Evolutionary conservation across 2,797 vertebrate genomes (phyloP).

Genomic region (Bucorvus abyssinicus): DNA sequence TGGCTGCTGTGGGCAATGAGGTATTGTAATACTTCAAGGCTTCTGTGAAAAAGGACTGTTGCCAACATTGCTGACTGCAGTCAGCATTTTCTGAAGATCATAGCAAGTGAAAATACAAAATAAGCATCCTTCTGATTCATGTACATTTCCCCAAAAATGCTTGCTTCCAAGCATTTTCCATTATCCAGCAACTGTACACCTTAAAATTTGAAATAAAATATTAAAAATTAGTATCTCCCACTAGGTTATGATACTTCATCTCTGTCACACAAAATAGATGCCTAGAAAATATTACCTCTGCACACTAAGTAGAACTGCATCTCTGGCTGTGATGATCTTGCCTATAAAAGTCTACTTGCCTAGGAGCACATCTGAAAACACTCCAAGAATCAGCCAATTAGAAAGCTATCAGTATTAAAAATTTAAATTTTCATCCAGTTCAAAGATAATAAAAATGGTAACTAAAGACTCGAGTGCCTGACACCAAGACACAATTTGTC

Average conservation of each 20-base stretch:
- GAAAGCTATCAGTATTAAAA: slow-evolving; percentile 15
- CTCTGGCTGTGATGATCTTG: background rate
- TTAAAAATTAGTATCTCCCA: slow-evolving; percentile 49
- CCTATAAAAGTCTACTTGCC: background rate
- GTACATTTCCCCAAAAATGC: background rate
- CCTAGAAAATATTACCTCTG: slow-evolving; percentile 14
- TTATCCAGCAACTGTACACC: slow-evolving; percentile 11
- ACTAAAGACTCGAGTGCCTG: background rate
- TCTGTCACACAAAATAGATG: slow-evolving; percentile 29
- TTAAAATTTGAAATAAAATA: slow-evolving; percentile 59
- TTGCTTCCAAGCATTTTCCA: slow-evolving; percentile 46
- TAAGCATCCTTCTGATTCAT: slow-evolving; percentile 55
- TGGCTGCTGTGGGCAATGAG: background rate
- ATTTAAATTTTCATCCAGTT: background rate
- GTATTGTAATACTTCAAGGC: slow-evolving; percentile 48
- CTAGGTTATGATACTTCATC: background rate
- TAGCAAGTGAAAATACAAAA: slow-evolving; percentile 55
- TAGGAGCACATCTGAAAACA: background rate
- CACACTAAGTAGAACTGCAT: background rate
- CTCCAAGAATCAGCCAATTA: background rate
- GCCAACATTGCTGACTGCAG: slow-evolving; percentile 43
- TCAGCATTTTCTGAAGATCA: slow-evolving; percentile 65
- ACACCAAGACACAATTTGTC: background rate
- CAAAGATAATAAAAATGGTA: background rate
- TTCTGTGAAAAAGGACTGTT: slow-evolving; percentile 39